phyloP scores from a whole-genome alignment of 2,888 invertebrate species.

The Ecdyonurus torrentis region DNA sequence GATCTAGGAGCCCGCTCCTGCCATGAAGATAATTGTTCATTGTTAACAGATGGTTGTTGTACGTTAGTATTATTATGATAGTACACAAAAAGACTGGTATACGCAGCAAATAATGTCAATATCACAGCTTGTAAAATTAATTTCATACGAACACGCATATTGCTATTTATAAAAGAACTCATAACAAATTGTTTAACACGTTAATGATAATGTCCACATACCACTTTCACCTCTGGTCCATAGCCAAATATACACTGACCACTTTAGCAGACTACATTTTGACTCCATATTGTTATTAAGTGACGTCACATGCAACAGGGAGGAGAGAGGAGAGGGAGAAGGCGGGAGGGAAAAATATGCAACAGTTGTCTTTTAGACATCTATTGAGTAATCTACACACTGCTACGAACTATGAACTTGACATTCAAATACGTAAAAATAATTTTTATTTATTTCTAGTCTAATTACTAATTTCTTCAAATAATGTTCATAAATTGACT shows the following conservation, averaged over 20 bases:
- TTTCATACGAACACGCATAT: neutral
- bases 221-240: neutral
- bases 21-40: conserved; percentile 13
- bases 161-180: neutral
- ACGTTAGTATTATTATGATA: neutral
- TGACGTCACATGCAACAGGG: neutral
- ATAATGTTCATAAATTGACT: no score
- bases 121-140: neutral
- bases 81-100: neutral
- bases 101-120: neutral
- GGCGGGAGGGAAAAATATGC: neutral
- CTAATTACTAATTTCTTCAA: no score
- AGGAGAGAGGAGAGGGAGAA: neutral
- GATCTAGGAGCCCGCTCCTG: conserved; percentile 19
- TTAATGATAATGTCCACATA: neutral
- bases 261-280: neutral
- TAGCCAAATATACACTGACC: neutral
- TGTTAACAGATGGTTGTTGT: neutral
- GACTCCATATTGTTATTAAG: neutral
- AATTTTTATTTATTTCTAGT: no score
- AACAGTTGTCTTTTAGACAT: neutral
- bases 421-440: no score
- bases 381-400: neutral
- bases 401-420: no score
- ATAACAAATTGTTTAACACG: neutral